phyloP scores from a whole-genome alignment of 2,797 vertebrate species.

The Spinus pinus region DNA sequence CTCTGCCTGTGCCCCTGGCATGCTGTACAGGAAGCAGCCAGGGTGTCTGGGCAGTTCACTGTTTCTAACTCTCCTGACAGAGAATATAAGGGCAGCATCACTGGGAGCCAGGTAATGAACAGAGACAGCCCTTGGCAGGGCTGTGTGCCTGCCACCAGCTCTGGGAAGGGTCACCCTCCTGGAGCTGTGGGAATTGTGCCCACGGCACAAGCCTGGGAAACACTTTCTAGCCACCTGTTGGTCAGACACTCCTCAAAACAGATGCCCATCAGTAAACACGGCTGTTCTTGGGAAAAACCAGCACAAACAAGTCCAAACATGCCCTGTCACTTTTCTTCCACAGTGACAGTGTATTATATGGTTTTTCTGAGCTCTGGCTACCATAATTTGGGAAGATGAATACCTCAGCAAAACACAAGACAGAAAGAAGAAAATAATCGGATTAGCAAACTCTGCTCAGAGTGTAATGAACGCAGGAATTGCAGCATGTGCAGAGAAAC shows the following conservation, averaged over 20 bases:
- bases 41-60: background rate
- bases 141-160: background rate
- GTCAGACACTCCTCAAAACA: background rate
- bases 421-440: background rate
- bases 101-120: background rate
- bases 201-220: background rate
- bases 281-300: background rate
- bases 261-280: background rate
- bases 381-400: background rate
- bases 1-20: background rate
- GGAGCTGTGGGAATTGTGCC: background rate
- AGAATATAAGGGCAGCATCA: background rate
- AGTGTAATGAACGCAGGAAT: background rate
- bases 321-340: background rate
- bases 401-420: background rate
- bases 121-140: background rate
- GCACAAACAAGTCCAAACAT: background rate
- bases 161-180: background rate
- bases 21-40: background rate
- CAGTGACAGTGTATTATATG: background rate
- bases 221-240: fast-evolving
- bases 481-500: background rate
- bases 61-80: background rate
- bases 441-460: background rate
- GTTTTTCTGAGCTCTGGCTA: background rate